phyloP scores from a whole-genome alignment of 2,113 vertebrate genomes.

The Clarias magur region DNA sequence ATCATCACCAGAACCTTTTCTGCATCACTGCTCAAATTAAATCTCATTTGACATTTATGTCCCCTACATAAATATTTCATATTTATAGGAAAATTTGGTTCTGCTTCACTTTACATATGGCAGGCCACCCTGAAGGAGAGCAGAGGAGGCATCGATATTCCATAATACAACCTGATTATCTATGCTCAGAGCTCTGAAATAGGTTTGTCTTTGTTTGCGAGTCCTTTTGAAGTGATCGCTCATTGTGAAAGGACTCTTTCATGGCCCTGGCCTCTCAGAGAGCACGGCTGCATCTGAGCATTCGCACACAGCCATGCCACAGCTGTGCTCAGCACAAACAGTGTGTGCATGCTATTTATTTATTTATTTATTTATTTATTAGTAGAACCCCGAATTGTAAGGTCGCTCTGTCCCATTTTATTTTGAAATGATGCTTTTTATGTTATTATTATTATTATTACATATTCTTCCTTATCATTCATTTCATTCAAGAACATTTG shows the following conservation, averaged over 20 bases:
- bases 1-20: constrained; percentile 63
- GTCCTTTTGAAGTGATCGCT: constrained; percentile 78
- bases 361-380: constrained; percentile 44
- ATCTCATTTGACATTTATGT: constrained; percentile 73
- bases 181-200: constrained; percentile 66
- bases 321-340: constrained; percentile 65
- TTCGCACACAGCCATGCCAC: constrained; percentile 57
- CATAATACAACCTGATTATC: constrained; percentile 64
- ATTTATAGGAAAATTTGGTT: constrained; percentile 60
- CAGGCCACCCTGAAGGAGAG: constrained; percentile 52
- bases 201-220: constrained; percentile 70
- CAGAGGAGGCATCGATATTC: constrained; percentile 67
- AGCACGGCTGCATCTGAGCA: constrained; percentile 40
- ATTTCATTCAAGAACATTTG: no score
- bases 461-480: background rate
- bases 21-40: constrained; percentile 62
- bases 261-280: constrained; percentile 61
- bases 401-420: constrained; percentile 53
- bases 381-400: constrained; percentile 60
- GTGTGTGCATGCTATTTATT: background rate
- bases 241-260: constrained; percentile 69
- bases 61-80: constrained; percentile 68
- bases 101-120: constrained; percentile 32
- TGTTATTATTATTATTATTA: background rate
- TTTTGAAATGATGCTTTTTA: constrained; percentile 12